Base-by-base conservation (phyloP, 2,888 invertebrate species). In the Beris chalybata region DNA sequence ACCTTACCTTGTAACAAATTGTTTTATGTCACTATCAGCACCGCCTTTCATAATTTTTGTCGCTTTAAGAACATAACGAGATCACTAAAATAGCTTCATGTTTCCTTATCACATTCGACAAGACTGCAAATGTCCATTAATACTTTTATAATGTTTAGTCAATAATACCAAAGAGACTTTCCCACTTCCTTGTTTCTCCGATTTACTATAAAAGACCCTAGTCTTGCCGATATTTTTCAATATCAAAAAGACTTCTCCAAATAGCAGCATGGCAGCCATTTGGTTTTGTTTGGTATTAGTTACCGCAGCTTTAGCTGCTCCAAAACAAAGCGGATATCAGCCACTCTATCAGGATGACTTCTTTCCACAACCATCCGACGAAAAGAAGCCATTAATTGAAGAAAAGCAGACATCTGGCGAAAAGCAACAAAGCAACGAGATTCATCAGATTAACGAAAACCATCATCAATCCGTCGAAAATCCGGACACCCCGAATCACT, bases 61-160 rank as follows among this genome's bases (percentile, higher is more conserved):
- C 22, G 3, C 22, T 22, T 22, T 22, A 2, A 38, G 9, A 38
- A 38, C 38, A 38, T 38, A 7, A 38, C 38, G 5, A 22, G 7
- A 38, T 38, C 7, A 38, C 38, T 38, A 38, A 9, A 38, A 9
- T 38, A 7, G 38, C 22, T 59, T 31, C 29, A 48, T 59, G 48
- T 59, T 59, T 15, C 15, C 47, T 59, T 48, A 47, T 59, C 48
- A 9, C 5, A 38, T 48, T 11, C 5, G 11, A 32, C 32, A 52
- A 61, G 50, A 61, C 61, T 50, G 22, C 61, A 61, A 61, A 52
- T 61, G 61, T 52, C 61, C 61, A 61, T 61, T 61, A 61, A 32
- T 22, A 56, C n/a, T 31, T 31, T 1, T 6, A 32, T 54, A n/a
- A 12, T 54, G 11, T 56, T 38, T 13, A 31, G 31, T 31, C 9